Base-by-base conservation (phyloP, 2,888 invertebrate species). In the Sericinus montela region DNA sequence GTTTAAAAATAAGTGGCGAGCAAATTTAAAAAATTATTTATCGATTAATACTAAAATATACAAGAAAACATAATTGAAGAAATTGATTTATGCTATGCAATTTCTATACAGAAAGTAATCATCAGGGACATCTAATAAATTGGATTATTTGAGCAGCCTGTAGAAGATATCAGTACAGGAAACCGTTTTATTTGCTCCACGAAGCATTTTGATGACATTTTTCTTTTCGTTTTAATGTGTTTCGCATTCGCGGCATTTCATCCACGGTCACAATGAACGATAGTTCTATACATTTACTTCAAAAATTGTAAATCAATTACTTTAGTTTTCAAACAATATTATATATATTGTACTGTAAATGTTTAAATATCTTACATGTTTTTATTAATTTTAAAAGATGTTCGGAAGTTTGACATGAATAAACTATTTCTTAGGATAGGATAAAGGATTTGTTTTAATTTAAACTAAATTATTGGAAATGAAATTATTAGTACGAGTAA, bases 161-260 rank as follows among this genome's bases (percentile, higher is more conserved):
- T 69, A 65, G 47, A 48, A 19, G n/a, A 28, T 32, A 52, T 55
- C 55, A 45, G 60, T 67, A 73, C 79, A 78, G 80, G 79, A 80
- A 82, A 78, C 73, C 62, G 60, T 77, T 82, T 80, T 80, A 76
- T 83, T 82, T 81, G 72, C 69, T 79, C 71, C 63, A 65, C 56
- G 63, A 62, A 68, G 67, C 66, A 64, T 70, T 74, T 72, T 63
- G 66, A 69, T 71, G 73, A 67, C 67, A 74, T 71, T 74, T 75
- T 74, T 71, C 58, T 69, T 65, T 68, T 73, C 69, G 65, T 70
- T 75, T 77, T 75, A 67, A 64, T 67, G 67, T 65, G 67, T 72
- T 75, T 74, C 56, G 61, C 68, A 63, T 67, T 65, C 60, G 63
- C 65, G 63, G 72, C 73, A 68, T 69, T 72, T 72, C 54, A 41